Evolutionary conservation across 2,888 invertebrate genomes (phyloP).

Genomic region (Chrysopilus asiliformis): DNA sequence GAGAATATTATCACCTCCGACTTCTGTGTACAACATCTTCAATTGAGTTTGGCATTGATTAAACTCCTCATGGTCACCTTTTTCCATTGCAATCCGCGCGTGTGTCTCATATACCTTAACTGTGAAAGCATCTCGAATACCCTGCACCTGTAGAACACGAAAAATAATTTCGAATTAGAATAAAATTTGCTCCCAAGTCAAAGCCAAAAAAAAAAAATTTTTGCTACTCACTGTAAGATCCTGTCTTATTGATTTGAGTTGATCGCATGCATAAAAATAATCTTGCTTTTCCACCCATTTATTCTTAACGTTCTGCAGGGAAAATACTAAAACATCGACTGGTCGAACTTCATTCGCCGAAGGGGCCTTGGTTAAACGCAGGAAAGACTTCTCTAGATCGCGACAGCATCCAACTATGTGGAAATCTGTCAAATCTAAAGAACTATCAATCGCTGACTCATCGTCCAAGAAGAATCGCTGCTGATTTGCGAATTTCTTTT

Average conservation of each 20-base stretch:
- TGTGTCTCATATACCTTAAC: slow-evolving; percentile 99
- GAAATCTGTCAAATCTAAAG: slow-evolving; percentile 72
- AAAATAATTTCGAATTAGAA: slow-evolving; percentile 2
- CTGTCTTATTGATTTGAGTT: slow-evolving; percentile 95
- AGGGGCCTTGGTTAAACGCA: slow-evolving; percentile 92
- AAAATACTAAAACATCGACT: slow-evolving; percentile 65
- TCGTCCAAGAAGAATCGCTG: slow-evolving; percentile 41
- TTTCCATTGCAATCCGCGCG: slow-evolving; percentile 93
- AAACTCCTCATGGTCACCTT: slow-evolving; percentile 97
- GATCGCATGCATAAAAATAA: slow-evolving; percentile 96
- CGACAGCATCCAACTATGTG: slow-evolving; percentile 90
- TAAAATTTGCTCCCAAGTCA: not conserved
- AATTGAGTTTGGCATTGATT: slow-evolving; percentile 99
- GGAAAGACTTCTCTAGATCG: slow-evolving; percentile 91
- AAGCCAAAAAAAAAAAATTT: not conserved
- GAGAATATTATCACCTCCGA: slow-evolving; percentile 59
- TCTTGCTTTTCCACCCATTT: slow-evolving; percentile 84
- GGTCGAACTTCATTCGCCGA: slow-evolving; percentile 86
- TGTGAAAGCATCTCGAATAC: slow-evolving; percentile 85
- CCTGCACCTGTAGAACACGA: slow-evolving; percentile 63
- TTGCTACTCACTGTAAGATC: slow-evolving; percentile 76
- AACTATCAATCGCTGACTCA: slow-evolving; percentile 42
- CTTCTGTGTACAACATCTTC: slow-evolving; percentile 80
- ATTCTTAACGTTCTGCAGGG: slow-evolving; percentile 80
- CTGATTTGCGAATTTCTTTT: slow-evolving; percentile 8